Evolutionary conservation across 2,113 vertebrate genomes (phyloP), one percentile per base, ranked within the genome.

Genomic region (Hiodon tergisus): DNA sequence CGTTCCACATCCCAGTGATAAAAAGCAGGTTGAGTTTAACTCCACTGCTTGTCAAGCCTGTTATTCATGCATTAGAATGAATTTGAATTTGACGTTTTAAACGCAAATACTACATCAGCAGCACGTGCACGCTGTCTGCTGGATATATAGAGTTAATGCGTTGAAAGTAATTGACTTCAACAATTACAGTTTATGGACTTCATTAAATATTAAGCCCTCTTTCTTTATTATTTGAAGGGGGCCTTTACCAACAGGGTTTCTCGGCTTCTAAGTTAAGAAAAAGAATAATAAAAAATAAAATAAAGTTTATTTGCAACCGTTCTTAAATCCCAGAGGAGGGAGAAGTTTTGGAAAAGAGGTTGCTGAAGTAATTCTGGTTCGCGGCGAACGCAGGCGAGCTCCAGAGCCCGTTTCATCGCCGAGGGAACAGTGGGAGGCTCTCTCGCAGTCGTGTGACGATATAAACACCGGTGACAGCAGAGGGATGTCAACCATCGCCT

Each of bases 391-490:
- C 13, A 71, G 76, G 31, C 46, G 59, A 60, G 73, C 58, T 57
- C 59, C 51, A 53, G 63, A 53, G 52, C 71, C 31, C 1, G 75
- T 76, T 71, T 71, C 68, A 71, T 76, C 75, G 71, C 31, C 61
- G 68, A 76, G 52, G 8, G 75, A 62, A 61, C 50, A 54, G 67
- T 52, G 51, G 73, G 75, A 58, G 62, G 52, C 31, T 78, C 67
- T 81, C 78, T 78, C 62, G 73, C 78, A 76, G 82, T 80, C 84
- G 81, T 79, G 77, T 80, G 52, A 57, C 71, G 78, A 81, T 75
- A 80, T 79, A 85, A 85, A 85, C 80, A 83, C 79, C 76, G 72
- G 76, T 74, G 76, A 75, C 81, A 80, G 80, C 69, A 31, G 61
- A 76, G 68, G 71, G 76, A 63, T 78, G 78, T 80, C 81, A 83